Evolutionary conservation across 1,140 invertebrate genomes (phyloP).

Genomic region (Stegodyphus mimosarum): DNA sequence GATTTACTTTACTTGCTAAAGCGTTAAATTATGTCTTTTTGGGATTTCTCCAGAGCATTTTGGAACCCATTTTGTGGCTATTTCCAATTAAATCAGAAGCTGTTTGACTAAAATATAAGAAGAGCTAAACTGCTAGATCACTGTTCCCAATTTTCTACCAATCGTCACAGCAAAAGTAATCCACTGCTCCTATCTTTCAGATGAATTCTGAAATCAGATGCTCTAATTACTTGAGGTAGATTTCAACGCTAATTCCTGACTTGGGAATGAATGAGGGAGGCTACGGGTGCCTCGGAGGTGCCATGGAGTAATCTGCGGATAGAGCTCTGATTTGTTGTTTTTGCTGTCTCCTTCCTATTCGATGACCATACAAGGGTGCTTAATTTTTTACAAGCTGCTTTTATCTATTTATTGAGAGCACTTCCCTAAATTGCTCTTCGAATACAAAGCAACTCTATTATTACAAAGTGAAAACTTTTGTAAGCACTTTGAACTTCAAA

Average conservation of each 20-base stretch:
- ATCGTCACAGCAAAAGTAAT: not conserved
- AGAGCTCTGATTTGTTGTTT: constrained; percentile 32
- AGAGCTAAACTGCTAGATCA: too few relatives aligned
- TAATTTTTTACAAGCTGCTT: constrained; percentile 55
- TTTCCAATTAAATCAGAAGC: too few relatives aligned
- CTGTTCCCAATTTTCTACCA: too few relatives aligned
- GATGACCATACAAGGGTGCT: constrained; percentile 39
- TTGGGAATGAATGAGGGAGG: constrained; percentile 37
- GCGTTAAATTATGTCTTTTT: too few relatives aligned
- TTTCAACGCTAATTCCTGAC: constrained; percentile 45
- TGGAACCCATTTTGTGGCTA: too few relatives aligned
- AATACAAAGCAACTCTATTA: constrained; percentile 58
- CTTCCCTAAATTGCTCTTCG: constrained; percentile 58
- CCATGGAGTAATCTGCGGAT: constrained; percentile 11
- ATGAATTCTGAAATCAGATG: not conserved
- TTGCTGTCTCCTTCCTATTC: constrained; percentile 43
- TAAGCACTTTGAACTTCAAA: constrained; percentile 47
- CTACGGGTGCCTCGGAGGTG: constrained; percentile 22
- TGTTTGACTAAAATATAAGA: too few relatives aligned
- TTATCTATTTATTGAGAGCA: constrained; percentile 59
- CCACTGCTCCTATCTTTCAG: not conserved
- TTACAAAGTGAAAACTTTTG: constrained; percentile 60
- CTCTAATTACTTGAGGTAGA: constrained; percentile 15
- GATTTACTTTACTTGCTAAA: too few relatives aligned
- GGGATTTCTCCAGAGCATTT: too few relatives aligned